Evolutionary conservation across 1,140 invertebrate genomes (phyloP), one percentile per base, ranked within the genome.

Genomic region (Lycorma delicatula): DNA sequence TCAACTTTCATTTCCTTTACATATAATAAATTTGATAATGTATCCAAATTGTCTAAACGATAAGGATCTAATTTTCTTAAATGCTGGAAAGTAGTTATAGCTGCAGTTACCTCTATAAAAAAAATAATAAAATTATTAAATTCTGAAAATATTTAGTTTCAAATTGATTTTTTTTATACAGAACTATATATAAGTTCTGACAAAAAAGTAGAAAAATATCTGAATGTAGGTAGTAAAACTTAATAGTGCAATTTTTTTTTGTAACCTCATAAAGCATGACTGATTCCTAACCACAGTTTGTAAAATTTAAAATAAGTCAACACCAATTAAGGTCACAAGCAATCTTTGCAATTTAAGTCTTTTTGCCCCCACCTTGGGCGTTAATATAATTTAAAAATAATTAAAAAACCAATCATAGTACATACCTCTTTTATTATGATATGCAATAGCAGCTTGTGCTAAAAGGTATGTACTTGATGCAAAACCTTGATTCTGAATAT

Each of bases 11-110:
- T 83, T 71, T 96, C 93, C 75, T 92, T 91, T 4, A 97, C 89
- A 71, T 96, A 98, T 6, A 98, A 74, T 41, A 97, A 74, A 78
- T 98, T 97, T n/a, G 93, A 97, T 71, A 92, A 97, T 0, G 87
- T 91, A 75, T 98, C 96, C 80, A 97, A 87, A 70, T 96, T 93
- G 67, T 98, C 94, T 25, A 98, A 72, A 53, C 94, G 80, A 70
- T 85, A 96, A 1, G 96, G 96, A 80, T 98, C 96, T 64, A 81
- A 77, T 66, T 86, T 80, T 60, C 89, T 83, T 16, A 98, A 76
- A 46, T 83, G 77, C 69, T 85, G 81, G 67, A 96, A 98, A 51
- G 85, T 81, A 57, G 83, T 78, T 59, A 97, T 87, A 1, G 93
- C 91, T 69, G 87, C 84, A 67, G 94, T 91, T 22, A 95, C 85